These are phyloP conservation scores for Capromys pilorides DNA, from an alignment of 2,797 vertebrate species.

Conservation along the genomic window DNA sequence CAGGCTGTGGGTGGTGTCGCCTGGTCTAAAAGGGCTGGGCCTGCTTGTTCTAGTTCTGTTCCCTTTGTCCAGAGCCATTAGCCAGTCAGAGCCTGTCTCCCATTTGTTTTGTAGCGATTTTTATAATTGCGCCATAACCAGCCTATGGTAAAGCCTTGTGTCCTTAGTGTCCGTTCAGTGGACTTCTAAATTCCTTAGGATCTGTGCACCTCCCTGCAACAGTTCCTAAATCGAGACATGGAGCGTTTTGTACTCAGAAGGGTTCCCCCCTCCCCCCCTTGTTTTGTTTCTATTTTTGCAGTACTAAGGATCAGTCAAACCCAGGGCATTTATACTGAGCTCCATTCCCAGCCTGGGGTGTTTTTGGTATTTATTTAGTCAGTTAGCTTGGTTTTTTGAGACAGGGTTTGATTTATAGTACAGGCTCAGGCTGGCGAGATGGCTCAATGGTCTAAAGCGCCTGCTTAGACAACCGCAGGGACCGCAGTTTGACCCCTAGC, in stretches of 20 bases:
- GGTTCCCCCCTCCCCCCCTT: not conserved
- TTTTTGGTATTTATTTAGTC: not conserved
- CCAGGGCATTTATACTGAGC: not conserved
- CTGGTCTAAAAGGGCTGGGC: not conserved
- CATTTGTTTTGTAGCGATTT: not conserved
- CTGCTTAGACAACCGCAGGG: too few species aligned
- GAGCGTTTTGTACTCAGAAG: not conserved
- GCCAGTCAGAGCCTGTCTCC: slow-evolving; percentile 45
- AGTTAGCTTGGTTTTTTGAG: not conserved
- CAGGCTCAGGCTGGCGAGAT: too few species aligned
- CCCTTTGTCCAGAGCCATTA: not conserved
- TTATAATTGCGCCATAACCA: not conserved
- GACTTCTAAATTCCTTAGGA: not conserved
- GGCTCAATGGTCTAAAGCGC: too few species aligned
- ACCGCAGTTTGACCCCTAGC: too few species aligned
- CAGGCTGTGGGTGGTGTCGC: not conserved
- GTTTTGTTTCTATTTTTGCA: not conserved
- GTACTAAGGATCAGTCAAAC: not conserved
- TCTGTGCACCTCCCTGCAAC: not conserved
- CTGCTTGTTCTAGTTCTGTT: not conserved
- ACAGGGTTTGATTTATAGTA: not conserved
- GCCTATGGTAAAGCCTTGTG: not conserved
- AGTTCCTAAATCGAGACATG: not conserved
- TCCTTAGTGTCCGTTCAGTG: not conserved
- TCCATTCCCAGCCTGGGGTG: not conserved